Percentiles rank a stretch among this genome's conserved stretches.
These are phyloP conservation scores for Dynastes maya DNA, from an alignment of 2,888 invertebrate species.

Conservation along the genomic window DNA sequence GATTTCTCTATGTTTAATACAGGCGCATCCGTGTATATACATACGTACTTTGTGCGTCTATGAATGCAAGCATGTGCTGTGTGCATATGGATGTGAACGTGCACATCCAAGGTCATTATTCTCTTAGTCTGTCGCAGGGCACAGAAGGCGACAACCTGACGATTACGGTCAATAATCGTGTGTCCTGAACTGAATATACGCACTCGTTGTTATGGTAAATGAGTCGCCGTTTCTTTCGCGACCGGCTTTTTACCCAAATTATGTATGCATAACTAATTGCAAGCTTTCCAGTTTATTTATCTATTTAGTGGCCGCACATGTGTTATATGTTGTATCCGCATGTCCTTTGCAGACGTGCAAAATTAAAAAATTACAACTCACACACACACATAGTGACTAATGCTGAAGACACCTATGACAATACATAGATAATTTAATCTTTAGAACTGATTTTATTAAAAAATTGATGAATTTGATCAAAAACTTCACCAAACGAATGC, in stretches of 20 bases:
- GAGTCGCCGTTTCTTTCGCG: constrained; percentile 39
- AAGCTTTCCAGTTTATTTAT: constrained; percentile 53
- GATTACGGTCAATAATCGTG: constrained; percentile 45
- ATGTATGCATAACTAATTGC: constrained; percentile 62
- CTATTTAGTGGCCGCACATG: constrained; percentile 39
- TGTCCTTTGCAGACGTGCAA: neutral
- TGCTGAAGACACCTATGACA: too few species aligned
- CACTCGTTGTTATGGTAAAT: constrained; percentile 58
- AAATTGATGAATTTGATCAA: too few species aligned
- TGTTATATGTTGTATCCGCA: neutral
- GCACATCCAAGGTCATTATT: constrained; percentile 54
- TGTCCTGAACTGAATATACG: constrained; percentile 54
- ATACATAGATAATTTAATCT: too few species aligned
- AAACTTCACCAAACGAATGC: too few species aligned
- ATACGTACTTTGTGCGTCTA: constrained; percentile 3
- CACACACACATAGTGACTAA: too few species aligned
- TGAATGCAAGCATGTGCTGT: constrained; percentile 20
- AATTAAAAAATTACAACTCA: too few species aligned
- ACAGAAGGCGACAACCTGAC: constrained; percentile 48
- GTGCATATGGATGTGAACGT: constrained; percentile 44
- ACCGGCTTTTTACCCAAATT: constrained; percentile 59
- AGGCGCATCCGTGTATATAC: neutral
- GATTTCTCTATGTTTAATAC: constrained; percentile 17
- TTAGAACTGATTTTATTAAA: too few species aligned
- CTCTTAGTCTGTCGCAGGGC: constrained; percentile 44